phyloP scores from a whole-genome alignment of 2,797 vertebrate species.

The Capromys pilorides region DNA sequence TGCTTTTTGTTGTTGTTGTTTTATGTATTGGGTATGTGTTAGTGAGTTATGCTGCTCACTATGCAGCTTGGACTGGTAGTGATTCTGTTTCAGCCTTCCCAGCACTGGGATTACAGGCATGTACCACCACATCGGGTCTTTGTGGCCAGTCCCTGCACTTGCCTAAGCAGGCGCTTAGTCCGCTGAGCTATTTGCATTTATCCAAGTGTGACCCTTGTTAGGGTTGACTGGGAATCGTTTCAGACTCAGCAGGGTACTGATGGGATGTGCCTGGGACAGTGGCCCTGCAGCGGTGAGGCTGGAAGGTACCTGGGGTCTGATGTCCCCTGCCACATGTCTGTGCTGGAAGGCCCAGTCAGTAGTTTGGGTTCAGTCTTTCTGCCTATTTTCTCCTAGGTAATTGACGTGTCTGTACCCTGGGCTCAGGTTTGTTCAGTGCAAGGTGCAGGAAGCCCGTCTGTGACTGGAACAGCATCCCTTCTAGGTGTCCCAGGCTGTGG shows the following conservation, averaged over 20 bases:
- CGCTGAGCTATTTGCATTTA: neutral
- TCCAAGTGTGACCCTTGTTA: neutral
- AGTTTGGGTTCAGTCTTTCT: neutral
- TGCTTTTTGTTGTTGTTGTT: neutral
- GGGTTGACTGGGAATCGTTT: neutral
- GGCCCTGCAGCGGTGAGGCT: neutral
- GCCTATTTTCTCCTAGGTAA: neutral
- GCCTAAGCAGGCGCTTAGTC: too few relatives aligned
- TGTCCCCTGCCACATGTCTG: rapidly evolving
- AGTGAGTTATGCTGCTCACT: too few relatives aligned
- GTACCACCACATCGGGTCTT: too few relatives aligned
- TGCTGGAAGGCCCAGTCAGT: neutral
- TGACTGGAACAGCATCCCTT: neutral
- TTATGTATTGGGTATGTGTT: too few relatives aligned
- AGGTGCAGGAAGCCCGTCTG: neutral
- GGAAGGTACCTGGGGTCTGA: rapidly evolving
- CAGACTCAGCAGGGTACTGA: neutral
- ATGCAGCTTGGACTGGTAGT: too few relatives aligned
- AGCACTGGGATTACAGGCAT: too few relatives aligned
- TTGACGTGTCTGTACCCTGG: neutral
- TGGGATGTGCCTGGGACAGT: neutral
- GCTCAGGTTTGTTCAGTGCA: neutral
- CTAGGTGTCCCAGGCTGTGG: too few relatives aligned
- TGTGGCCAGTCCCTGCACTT: too few relatives aligned
- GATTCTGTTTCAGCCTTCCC: too few relatives aligned